These are phyloP conservation scores for Drosophila mojavensis DNA, from an alignment of 1,140 invertebrate species.

Conservation along the genomic window DNA sequence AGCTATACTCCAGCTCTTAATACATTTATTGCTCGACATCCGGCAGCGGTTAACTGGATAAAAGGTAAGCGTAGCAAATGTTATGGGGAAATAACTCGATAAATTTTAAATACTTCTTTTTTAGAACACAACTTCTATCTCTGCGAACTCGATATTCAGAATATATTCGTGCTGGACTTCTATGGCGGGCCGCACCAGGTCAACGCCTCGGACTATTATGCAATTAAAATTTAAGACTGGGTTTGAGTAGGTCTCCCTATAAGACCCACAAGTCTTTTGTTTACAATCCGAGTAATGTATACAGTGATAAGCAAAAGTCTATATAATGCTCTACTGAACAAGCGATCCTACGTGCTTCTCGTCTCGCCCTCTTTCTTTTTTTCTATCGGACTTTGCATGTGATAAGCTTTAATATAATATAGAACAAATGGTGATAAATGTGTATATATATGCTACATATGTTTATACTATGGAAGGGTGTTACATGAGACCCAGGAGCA, in stretches of 20 bases:
- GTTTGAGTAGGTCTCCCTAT: neutral
- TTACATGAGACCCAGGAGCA: neutral
- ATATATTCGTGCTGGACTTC: constrained; percentile 89
- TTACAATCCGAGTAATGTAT: neutral
- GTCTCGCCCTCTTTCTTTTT: neutral
- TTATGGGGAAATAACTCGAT: too few species aligned
- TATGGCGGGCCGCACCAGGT: constrained; percentile 91
- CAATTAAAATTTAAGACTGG: constrained; percentile 34
- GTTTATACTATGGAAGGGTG: neutral
- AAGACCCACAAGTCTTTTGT: constrained; percentile 5
- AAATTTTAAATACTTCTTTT: neutral
- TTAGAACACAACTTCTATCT: constrained; percentile 91
- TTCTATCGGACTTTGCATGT: neutral
- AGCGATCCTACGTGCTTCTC: neutral
- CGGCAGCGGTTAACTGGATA: constrained; percentile 88
- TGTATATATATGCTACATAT: too few species aligned
- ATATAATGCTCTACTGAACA: neutral
- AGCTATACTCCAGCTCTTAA: constrained; percentile 87
- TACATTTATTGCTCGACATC: constrained; percentile 89
- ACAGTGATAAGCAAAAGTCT: constrained; percentile 5
- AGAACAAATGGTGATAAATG: neutral
- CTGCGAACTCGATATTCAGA: constrained; percentile 89
- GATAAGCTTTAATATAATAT: neutral
- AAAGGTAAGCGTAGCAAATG: constrained; percentile 33
- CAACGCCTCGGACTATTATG: constrained; percentile 86